Evolutionary conservation across 1,140 invertebrate genomes (phyloP).

Genomic region (Cydia fagiglandana): DNA sequence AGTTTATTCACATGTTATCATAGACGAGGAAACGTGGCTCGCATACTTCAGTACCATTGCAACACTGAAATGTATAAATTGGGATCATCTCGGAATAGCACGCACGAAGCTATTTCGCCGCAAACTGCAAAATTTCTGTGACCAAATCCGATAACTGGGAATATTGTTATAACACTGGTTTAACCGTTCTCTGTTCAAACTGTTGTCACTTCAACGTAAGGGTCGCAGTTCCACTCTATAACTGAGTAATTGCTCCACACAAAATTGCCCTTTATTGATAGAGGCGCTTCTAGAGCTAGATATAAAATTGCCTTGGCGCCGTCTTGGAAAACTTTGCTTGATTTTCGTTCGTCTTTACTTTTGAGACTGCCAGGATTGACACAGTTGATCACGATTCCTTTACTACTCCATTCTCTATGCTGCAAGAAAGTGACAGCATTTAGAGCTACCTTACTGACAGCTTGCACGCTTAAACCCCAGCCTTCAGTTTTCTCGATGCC

Average conservation of each 20-base stretch:
- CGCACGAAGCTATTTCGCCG: background rate
- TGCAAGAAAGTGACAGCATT: slow-evolving; percentile 72
- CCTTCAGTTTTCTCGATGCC: slow-evolving; percentile 69
- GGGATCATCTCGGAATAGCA: slow-evolving; percentile 2
- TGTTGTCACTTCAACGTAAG: slow-evolving; percentile 68
- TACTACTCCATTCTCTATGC: slow-evolving; percentile 64
- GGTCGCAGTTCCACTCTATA: slow-evolving; percentile 72
- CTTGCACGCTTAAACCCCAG: slow-evolving; percentile 63
- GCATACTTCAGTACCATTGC: background rate
- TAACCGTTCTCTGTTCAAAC: slow-evolving; percentile 44
- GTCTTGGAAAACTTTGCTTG: slow-evolving; percentile 64
- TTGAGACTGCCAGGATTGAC: slow-evolving; percentile 66
- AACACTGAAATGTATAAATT: slow-evolving; percentile 13
- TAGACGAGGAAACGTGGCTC: background rate
- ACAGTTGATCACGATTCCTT: slow-evolving; percentile 68
- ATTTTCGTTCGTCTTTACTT: slow-evolving; percentile 58
- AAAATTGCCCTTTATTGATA: slow-evolving; percentile 70
- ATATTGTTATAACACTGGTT: slow-evolving; percentile 2
- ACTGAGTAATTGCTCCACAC: slow-evolving; percentile 74
- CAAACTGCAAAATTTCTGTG: background rate
- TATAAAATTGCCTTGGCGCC: slow-evolving; percentile 73
- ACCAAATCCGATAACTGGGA: background rate
- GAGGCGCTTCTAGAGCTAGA: slow-evolving; percentile 67
- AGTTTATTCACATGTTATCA: slow-evolving; percentile 9
- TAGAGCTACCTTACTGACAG: slow-evolving; percentile 69